These are phyloP conservation scores for Stenodema calcarata DNA, from an alignment of 2,888 invertebrate species.

Conservation along the genomic window DNA sequence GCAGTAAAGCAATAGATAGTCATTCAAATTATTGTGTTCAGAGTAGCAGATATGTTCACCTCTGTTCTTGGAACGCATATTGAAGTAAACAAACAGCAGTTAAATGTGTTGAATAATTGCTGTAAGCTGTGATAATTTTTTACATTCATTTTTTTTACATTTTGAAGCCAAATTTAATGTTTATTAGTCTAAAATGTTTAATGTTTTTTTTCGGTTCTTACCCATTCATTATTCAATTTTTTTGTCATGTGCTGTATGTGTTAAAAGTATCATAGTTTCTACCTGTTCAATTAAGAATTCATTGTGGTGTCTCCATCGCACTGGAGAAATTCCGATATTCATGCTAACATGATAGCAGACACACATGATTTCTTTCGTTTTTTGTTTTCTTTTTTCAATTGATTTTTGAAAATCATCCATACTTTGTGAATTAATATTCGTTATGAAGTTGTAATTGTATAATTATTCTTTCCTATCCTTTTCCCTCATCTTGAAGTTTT, in stretches of 20 bases:
- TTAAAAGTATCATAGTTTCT: background rate
- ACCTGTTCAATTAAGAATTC: background rate
- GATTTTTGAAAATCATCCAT: slow-evolving; percentile 35
- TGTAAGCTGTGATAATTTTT: slow-evolving; percentile 44
- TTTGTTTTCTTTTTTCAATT: background rate
- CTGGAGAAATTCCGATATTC: background rate
- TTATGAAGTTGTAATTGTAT: slow-evolving; percentile 28
- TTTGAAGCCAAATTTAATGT: slow-evolving; percentile 29
- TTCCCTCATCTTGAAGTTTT: background rate
- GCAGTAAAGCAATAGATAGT: slow-evolving; percentile 7
- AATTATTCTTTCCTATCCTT: background rate
- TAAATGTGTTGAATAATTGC: slow-evolving; percentile 21
- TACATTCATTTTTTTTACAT: slow-evolving; percentile 27
- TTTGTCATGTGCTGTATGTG: background rate
- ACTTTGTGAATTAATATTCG: slow-evolving; percentile 39
- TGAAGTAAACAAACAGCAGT: slow-evolving; percentile 13
- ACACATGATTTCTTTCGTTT: background rate
- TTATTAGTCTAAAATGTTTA: background rate
- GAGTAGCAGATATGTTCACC: background rate
- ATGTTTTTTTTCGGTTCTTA: slow-evolving; percentile 1
- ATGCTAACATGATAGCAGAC: background rate
- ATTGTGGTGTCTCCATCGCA: background rate
- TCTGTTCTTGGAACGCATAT: background rate
- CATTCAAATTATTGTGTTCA: slow-evolving; percentile 15
- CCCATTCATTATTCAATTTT: background rate